Conservation (phyloP, 2,113 vertebrate genomes). For the Gavia stellata region DNA sequence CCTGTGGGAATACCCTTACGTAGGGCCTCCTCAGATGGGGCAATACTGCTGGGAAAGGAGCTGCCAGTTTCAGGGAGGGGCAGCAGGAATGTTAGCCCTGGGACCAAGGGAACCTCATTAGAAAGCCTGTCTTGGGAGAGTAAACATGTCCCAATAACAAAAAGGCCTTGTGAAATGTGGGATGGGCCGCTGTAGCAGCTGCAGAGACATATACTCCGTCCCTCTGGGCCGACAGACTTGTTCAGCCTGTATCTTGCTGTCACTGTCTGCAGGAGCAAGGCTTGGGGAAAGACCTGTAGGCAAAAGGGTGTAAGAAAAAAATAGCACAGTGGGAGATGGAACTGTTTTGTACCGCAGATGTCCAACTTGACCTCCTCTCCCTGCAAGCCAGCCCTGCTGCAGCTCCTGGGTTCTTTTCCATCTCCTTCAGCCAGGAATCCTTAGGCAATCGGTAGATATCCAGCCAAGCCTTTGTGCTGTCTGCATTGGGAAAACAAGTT, state of each 20-base stretch:
- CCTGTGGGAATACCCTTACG: background rate
- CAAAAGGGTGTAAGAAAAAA: background rate
- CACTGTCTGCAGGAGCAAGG: background rate
- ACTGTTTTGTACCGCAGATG: conserved; percentile 25
- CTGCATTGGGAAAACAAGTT: conserved; percentile 64
- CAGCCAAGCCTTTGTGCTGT: conserved; percentile 74
- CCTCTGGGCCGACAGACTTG: background rate
- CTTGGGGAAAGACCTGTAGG: background rate
- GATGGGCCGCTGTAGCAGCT: background rate
- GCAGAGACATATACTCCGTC: background rate
- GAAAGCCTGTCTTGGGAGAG: background rate
- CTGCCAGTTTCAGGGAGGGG: conserved; percentile 5
- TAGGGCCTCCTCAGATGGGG: background rate
- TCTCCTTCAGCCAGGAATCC: conserved; percentile 81
- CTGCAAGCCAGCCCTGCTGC: background rate
- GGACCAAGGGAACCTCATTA: background rate
- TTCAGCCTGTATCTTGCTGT: background rate
- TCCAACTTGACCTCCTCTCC: background rate
- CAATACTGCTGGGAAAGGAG: background rate
- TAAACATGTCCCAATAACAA: background rate
- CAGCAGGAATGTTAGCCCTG: background rate
- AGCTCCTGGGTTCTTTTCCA: conserved; percentile 19
- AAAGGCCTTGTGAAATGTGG: conserved; percentile 30
- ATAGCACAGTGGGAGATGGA: background rate
- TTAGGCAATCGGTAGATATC: conserved; percentile 82